Base-by-base conservation (phyloP, 1,140 invertebrate species). In the Leptonema lineaticorne region DNA sequence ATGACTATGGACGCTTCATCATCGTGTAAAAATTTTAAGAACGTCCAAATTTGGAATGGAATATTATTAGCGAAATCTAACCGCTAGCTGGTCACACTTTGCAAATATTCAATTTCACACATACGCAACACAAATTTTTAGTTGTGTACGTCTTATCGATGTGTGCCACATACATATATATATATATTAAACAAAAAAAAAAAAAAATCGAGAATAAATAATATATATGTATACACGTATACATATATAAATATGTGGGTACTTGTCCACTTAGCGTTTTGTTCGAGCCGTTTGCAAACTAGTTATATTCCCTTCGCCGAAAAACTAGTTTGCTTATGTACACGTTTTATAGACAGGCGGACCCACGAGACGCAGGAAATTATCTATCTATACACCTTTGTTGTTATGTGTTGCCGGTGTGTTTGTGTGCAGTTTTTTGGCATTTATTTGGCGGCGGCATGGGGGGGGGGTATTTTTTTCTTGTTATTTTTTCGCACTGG, bases 271-370 rank as follows among this genome's bases (percentile, higher is more conserved):
- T 53, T 53, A 53, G 50, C 50, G 50, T 53, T 53, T 24, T 22
- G n/a, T n/a, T n/a, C n/a, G n/a, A n/a, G 50, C 50, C 20, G 33
- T 59, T 59, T 59, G 57, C 57, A 59, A 59, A 59, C 57, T 33
- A 59, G 57, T 59, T 59, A 30, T n/a, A n/a, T 37, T 59, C 57
- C 57, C 57, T 59, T 33, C 30, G 57, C 57, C 57, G 57, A 59
- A 59, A n/a, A 59, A 59, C 57, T 27, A 59, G 57, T 59, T 59
- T 59, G n/a, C n/a, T n/a, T n/a, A n/a, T n/a, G n/a, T n/a, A n/a
- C n/a, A n/a, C n/a, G n/a, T n/a, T n/a, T n/a, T n/a, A n/a, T n/a
- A n/a, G n/a, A n/a, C n/a, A n/a, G n/a, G n/a, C n/a, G 57, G 57
- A 24, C 57, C n/a, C 4, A 11, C 16, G 2, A 26, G 48, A 22